Conservation (phyloP, 1,140 invertebrate genomes). For the Drosophila sp. region DNA sequence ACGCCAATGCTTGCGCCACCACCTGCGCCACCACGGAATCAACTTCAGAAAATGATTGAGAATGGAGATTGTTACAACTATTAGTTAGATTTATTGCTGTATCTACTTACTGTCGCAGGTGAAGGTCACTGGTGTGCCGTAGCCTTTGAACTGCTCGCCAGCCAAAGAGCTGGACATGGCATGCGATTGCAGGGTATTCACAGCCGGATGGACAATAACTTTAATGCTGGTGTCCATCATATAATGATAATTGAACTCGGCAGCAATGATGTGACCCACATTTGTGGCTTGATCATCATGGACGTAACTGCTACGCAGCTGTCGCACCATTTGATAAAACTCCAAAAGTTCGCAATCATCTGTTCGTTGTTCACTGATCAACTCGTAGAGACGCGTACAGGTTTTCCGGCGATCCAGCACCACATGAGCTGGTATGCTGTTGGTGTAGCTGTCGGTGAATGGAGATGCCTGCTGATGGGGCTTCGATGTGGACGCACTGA, state of each 20-base stretch:
- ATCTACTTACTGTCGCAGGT: conserved; percentile 92
- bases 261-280: conserved; percentile 92
- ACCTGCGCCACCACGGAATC: conserved; percentile 94
- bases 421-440: conserved; percentile 73
- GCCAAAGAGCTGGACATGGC: conserved; percentile 70
- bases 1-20: conserved; percentile 93
- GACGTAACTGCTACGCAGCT: conserved; percentile 86
- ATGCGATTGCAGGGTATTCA: conserved; percentile 85
- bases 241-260: conserved; percentile 91
- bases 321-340: conserved; percentile 91
- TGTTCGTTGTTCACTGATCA: conserved; percentile 88
- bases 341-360: conserved; percentile 91
- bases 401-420: conserved; percentile 85
- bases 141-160: conserved; percentile 84
- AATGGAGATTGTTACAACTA: not conserved
- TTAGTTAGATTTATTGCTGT: no score
- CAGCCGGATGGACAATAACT: conserved; percentile 91
- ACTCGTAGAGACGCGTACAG: conserved; percentile 88
- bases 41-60: conserved; percentile 87
- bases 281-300: conserved; percentile 90
- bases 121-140: conserved; percentile 90
- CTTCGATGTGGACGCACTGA: conserved; percentile 9
- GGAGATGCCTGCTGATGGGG: conserved; percentile 7
- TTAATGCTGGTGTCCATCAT: conserved; percentile 93
- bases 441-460: conserved; percentile 76